These are phyloP conservation scores for Mungos mungo DNA, from an alignment of 2,113 vertebrate species.

Conservation along the genomic window DNA sequence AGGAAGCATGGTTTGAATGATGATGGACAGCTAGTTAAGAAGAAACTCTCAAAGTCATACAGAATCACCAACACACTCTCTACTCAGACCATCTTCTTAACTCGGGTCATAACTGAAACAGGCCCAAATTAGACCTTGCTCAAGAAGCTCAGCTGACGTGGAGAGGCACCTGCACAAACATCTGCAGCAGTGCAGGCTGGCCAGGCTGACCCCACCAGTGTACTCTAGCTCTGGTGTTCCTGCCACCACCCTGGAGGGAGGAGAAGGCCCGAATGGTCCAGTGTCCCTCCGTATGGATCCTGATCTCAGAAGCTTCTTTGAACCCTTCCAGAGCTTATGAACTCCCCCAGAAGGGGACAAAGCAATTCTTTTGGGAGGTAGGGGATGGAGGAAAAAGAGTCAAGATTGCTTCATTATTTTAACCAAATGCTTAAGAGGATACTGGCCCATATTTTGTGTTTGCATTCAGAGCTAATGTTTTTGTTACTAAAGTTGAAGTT, in stretches of 20 bases:
- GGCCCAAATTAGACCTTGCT: background rate
- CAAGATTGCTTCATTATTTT: background rate
- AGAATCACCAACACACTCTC: background rate
- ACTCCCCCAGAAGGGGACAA: background rate
- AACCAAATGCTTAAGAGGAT: background rate
- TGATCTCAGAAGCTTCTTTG: background rate
- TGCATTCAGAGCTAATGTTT: background rate
- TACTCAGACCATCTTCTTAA: background rate
- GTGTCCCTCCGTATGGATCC: too few species aligned
- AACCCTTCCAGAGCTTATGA: background rate
- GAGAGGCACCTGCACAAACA: background rate
- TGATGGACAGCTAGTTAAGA: background rate
- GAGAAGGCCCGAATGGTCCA: background rate
- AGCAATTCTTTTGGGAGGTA: background rate
- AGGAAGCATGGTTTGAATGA: background rate
- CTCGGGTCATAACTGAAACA: background rate
- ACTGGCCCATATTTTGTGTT: background rate
- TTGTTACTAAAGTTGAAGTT: background rate
- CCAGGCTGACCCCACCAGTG: rapidly evolving
- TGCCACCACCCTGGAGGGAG: background rate
- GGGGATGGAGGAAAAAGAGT: background rate
- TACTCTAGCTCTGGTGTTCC: background rate
- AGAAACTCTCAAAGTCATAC: background rate
- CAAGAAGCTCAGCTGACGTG: background rate
- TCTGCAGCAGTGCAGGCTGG: background rate